Base-by-base conservation (phyloP, 2,888 invertebrate species). In the Melanotus villosus region DNA sequence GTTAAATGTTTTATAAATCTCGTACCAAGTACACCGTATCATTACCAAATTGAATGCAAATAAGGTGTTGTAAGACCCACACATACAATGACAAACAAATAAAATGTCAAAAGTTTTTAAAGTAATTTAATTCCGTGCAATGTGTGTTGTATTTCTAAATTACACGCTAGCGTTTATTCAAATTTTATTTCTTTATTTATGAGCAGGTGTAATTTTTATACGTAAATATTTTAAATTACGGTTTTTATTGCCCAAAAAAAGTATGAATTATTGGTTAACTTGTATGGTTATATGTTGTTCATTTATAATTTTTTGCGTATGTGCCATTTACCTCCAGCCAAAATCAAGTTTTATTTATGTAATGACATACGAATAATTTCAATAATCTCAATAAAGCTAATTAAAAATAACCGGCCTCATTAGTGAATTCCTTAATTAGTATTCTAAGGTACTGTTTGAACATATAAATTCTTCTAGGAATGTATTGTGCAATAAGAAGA, bases 151-250 rank as follows among this genome's bases (percentile, higher is more conserved):
- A 60, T 60, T 56, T 56, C 45, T 32, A 56, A 56, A 64, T 63
- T 64, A 64, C 64, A 64, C 38, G 36, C 36, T 56, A 52, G 45
- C 56, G 14, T 30, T 52, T 56, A 64, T 64, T 64, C 32, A 64
- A 64, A 64, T 64, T 64, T 64, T 56, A 64, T 56, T 64, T 52
- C 64, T 56, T 64, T 65, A 65, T 57, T 65, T 65, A 65, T 58
- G 57, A 50, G 58, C 57, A 57, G 47, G 57, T 58, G 65, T 58
- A 65, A 65, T 57, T 65, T 58, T 47, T 58, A 47, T 58, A 65
- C 57, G 65, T 65, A 65, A 65, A 65, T 58, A 58, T 57, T 65
- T 57, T 65, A 65, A 64, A 64, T 64, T 45, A 23, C 56, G 23
- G 38, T 57, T 65, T 65, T 65, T 65, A 65, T 65, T 58, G 57